Conservation (phyloP, 1,140 invertebrate species). For the Leptoteleia sp. region DNA sequence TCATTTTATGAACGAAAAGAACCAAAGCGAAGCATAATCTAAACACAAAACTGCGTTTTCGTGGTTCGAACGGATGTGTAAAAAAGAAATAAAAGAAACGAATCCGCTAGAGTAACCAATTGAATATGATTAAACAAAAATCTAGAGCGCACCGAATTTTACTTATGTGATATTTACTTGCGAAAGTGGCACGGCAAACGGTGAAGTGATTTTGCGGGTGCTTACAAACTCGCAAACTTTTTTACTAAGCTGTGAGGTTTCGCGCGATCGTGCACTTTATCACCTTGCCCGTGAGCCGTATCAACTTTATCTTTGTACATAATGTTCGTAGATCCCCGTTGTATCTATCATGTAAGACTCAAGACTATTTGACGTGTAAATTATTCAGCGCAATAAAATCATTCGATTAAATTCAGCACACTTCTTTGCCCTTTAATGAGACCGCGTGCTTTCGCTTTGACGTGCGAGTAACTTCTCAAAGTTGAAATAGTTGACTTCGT, state of each 20-base stretch:
- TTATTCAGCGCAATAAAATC: constrained; percentile 60
- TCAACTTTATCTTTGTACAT: constrained; percentile 49
- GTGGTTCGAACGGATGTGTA: constrained; percentile 5
- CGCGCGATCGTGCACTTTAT: constrained; percentile 27
- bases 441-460: constrained; percentile 5
- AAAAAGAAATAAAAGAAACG: constrained; percentile 2
- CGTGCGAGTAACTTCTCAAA: background rate
- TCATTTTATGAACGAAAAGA: too few species aligned
- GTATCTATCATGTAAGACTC: constrained; percentile 70
- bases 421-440: constrained; percentile 16
- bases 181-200: constrained; percentile 8
- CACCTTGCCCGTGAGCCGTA: constrained; percentile 11
- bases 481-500: constrained; percentile 18
- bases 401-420: constrained; percentile 36
- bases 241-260: constrained; percentile 18
- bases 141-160: constrained; percentile 39
- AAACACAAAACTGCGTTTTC: too few species aligned
- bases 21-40: too few species aligned
- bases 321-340: constrained; percentile 64
- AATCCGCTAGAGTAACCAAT: background rate
- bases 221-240: constrained; percentile 33
- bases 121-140: constrained; percentile 11
- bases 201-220: constrained; percentile 14
- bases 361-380: constrained; percentile 69
- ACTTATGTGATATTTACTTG: constrained; percentile 52